Evolutionary conservation across 2,888 invertebrate genomes (phyloP).

Genomic region (Luffia ferchaultella): DNA sequence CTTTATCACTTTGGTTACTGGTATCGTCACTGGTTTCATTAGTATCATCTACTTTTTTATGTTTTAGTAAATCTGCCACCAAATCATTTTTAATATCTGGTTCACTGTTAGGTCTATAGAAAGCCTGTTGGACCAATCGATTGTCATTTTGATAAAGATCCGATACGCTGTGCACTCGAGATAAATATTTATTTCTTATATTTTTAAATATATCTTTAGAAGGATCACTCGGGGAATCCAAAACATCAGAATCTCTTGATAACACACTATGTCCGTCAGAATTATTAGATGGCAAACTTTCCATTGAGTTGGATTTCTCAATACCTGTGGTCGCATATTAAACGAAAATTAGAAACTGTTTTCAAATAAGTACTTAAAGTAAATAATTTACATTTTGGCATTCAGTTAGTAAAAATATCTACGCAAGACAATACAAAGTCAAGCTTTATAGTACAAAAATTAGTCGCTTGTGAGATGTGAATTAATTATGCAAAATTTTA

Average conservation of each 20-base stretch:
- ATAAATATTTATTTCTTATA: constrained; percentile 48
- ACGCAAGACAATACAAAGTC: neutral
- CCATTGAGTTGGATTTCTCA: constrained; percentile 47
- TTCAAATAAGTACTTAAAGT: constrained; percentile 15
- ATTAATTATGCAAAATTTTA: neutral
- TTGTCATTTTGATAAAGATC: constrained; percentile 29
- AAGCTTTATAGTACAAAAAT: neutral
- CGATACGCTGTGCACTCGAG: constrained; percentile 46
- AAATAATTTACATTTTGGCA: neutral
- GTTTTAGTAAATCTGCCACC: constrained; percentile 14
- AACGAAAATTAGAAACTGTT: constrained; percentile 41
- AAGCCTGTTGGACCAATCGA: constrained; percentile 44
- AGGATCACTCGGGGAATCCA: constrained; percentile 40
- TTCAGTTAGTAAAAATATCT: neutral
- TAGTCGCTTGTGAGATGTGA: neutral
- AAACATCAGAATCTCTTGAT: constrained; percentile 30
- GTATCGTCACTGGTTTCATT: constrained; percentile 37
- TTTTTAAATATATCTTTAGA: constrained; percentile 46
- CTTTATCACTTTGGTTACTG: constrained; percentile 28
- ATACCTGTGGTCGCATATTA: constrained; percentile 55
- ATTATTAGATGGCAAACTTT: constrained; percentile 27
- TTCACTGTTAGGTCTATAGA: constrained; percentile 30
- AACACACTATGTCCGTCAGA: constrained; percentile 37
- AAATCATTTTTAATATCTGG: constrained; percentile 20
- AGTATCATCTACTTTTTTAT: constrained; percentile 30